Base-by-base conservation (phyloP, 1,140 invertebrate species). In the Spodoptera litura region DNA sequence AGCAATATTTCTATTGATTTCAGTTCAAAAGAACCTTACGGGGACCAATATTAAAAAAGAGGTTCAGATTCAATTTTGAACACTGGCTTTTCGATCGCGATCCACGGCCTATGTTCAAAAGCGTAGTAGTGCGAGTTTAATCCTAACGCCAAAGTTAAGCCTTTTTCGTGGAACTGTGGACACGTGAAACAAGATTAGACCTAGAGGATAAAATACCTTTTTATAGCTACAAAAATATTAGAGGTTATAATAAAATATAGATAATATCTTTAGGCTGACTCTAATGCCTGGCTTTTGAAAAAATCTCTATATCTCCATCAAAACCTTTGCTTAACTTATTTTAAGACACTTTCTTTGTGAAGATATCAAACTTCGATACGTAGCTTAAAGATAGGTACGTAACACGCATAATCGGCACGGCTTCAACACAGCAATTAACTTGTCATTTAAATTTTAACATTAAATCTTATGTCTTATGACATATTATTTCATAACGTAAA, bases 151-250 rank as follows among this genome's bases (percentile, higher is more conserved):
- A 64, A 35, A 35, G 38, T 64, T 20, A 44, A 64, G 38, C 61
- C 61, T 49, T 64, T 64, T 49, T 64, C 61, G 61, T 64, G 61
- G 38, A 64, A 64, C 61, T 64, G 38, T 64, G 61, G 38, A 64
- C 15, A 49, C 61, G 61, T 64, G 61, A 64, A 64, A 64, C 61
- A 35, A 64, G 61, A 64, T 64, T 64, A 64, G 61, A 38, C 61
- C 61, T 64, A 25, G n/a, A 44, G 31, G 15, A 56, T 49, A 49
- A n/a, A 62, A n/a, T 62, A 38, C 38, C 5, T 44, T 44, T 44
- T 44, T 44, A 4, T 44, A 44, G 38, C 6, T 6, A 44, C 38
- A 44, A 44, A 44, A 44, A 38, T 62, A 9, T 44, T 64, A 8
- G 11, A n/a, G 38, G 12, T 44, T 11, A 13, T 31, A 35, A 11